Percentiles rank a stretch among this genome's conserved stretches.
These are phyloP conservation scores for Drosophila koepferae DNA, from an alignment of 2,888 invertebrate genomes.

Conservation along the genomic window DNA sequence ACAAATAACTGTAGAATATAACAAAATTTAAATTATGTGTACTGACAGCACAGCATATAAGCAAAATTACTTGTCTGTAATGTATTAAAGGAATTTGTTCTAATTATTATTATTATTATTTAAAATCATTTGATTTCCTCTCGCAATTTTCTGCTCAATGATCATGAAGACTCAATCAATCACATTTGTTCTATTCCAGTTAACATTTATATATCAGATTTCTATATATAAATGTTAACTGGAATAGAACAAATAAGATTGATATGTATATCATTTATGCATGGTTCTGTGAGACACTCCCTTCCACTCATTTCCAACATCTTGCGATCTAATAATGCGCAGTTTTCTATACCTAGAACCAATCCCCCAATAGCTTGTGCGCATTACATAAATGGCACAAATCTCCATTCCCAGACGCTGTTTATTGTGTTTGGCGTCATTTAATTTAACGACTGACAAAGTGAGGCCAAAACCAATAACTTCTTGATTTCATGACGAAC, in stretches of 20 bases:
- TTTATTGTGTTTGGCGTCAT: conserved; percentile 47
- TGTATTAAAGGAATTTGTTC: background rate
- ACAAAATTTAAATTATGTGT: too few species aligned
- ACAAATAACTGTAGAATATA: too few species aligned
- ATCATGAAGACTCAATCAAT: conserved; percentile 35
- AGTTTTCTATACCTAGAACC: conserved; percentile 28
- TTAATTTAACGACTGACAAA: conserved; percentile 39
- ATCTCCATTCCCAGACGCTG: conserved; percentile 28
- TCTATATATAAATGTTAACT: background rate
- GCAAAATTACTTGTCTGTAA: too few species aligned
- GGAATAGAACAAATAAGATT: too few species aligned
- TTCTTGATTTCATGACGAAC: conserved; percentile 63
- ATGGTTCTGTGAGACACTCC: conserved; percentile 45
- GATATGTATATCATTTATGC: conserved; percentile 21
- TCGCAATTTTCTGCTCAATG: conserved; percentile 20
- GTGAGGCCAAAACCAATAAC: conserved; percentile 43
- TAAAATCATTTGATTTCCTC: background rate
- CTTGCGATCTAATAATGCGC: conserved; percentile 23
- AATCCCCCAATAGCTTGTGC: conserved; percentile 34
- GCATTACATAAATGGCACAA: conserved; percentile 28
- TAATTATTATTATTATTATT: background rate
- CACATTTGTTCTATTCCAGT: conserved; percentile 50
- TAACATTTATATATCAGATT: conserved; percentile 26
- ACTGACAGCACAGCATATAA: too few species aligned
- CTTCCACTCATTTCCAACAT: conserved; percentile 18